Base-by-base conservation (phyloP, 2,797 vertebrate species). In the Rhynchonycteris naso region DNA sequence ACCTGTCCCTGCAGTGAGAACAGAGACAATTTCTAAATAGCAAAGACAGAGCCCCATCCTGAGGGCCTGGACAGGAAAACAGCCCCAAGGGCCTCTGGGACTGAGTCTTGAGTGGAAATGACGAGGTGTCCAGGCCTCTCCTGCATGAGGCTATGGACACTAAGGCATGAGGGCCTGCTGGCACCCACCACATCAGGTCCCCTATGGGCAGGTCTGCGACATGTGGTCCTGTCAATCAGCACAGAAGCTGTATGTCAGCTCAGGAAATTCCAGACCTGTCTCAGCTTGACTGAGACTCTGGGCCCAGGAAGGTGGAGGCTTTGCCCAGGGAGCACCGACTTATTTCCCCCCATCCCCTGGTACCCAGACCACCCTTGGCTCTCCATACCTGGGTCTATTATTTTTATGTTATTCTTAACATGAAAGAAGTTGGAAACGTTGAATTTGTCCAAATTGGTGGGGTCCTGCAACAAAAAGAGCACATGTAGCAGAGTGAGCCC, bases 401-500 rank as follows among this genome's bases (percentile, higher is more conserved):
- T 98, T 97, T 99, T 99, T 96, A 99, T 88, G 96, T 99, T 99
- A 98, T 99, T 99, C 97, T 99, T 99, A 5, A 99, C 99, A 2
- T 99, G 99, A 97, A 99, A 99, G 97, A 99, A 99, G 97, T 99
- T 98, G 1, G 99, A 99, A 47, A 99, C 99, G 0, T 99, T 99
- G 98, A 99, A 99, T 96, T 99, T 99, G 97, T 99, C 99, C 98
- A 99, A 95, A 97, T 99, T 99, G 95, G 99, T 99, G 15, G 99
- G 99, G 96, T 99, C 99, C 99, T 99, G 85, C 33, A 87, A 95
- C 96, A 91, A 71, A 90, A 84, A 76, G 28, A 79, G 76, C 81
- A 79, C 1, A 4, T 52, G 1, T 21, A 65, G 28, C 7, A 52
- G 14, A 63, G n/a, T 66, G 24, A 92, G 59, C 4, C 33, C 21